Conservation (phyloP, 2,888 invertebrate genomes). For the Eutolmus rufibarbis region DNA sequence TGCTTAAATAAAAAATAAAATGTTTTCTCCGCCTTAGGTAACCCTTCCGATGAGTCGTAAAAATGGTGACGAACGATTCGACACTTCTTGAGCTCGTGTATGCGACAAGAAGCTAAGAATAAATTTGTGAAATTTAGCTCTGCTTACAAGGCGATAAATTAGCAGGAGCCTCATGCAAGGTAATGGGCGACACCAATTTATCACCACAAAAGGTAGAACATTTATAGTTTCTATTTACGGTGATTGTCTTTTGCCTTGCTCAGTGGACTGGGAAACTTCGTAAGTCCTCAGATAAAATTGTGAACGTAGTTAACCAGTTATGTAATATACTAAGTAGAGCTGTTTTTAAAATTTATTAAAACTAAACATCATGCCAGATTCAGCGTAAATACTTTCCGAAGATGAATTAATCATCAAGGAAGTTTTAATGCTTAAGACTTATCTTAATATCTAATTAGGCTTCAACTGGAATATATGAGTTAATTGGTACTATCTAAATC, state of each 20-base stretch:
- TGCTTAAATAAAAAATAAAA: neutral
- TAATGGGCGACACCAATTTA: neutral
- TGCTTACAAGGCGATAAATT: neutral
- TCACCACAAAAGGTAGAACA: neutral
- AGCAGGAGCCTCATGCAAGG: neutral
- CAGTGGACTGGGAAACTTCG: neutral
- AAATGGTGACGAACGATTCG: neutral
- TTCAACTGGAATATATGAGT: too few relatives aligned
- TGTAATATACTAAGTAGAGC: neutral
- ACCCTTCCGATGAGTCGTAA: neutral
- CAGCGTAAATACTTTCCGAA: neutral
- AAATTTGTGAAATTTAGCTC: neutral
- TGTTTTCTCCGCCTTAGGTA: neutral
- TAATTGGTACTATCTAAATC: neutral
- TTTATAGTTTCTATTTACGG: neutral
- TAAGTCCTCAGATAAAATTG: neutral
- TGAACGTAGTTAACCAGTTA: neutral
- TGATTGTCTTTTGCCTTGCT: neutral
- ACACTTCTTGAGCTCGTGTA: neutral
- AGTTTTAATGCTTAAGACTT: too few relatives aligned
- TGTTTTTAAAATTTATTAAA: neutral
- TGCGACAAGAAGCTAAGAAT: neutral
- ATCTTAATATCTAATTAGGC: too few relatives aligned
- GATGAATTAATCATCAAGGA: neutral
- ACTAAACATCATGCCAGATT: neutral